Evolutionary conservation across 2,113 vertebrate genomes (phyloP), one percentile per base, ranked within the genome.

Genomic region (Charina bottae): DNA sequence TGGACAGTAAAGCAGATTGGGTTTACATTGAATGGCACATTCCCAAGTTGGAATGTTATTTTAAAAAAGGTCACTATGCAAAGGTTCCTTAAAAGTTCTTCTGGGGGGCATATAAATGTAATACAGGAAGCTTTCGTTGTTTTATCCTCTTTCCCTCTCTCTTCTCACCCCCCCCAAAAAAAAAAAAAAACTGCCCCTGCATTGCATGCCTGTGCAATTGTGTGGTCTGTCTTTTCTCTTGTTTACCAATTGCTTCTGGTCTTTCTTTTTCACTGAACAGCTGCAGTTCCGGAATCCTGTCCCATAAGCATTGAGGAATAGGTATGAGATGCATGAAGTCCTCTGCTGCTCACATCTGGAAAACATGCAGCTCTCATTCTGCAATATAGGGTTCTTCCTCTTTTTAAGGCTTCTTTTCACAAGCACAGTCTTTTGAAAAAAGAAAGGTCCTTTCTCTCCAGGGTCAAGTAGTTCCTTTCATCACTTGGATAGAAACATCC

Each of bases 301-400:
- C 99, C 99, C 96, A 98, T 99, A 98, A 97, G 98, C 98, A 98
- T 98, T 98, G 98, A 99, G 95, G 98, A 99, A 97, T 99, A 99
- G 98, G 99, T 99, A 98, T 97, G 98, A 97, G 94, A 92, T 89
- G 90, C 53, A 60, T 94, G 87, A 64, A 92, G 93, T 91, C 93
- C 83, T 87, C 60, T 68, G 68, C 62, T 89, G 46, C 15, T 64
- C 58, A 55, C 46, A 28, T 72, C 21, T 62, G 92, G 17, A 3
- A 89, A 59, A 59, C 33, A 42, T 42, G 0, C 78, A 8, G 0
- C 0, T n/a, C n/a, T 83, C 88, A 46, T 78, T 64, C 60, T 90
- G 49, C 33, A 62, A 17, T 62, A 54, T 62, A 26, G 9, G 7
- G 7, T 21, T 86, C 53, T 49, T 33, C 53, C 26, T 11, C 55